These are phyloP conservation scores for Chrysemys picta DNA, from an alignment of 2,113 vertebrate species.

Conservation along the genomic window DNA sequence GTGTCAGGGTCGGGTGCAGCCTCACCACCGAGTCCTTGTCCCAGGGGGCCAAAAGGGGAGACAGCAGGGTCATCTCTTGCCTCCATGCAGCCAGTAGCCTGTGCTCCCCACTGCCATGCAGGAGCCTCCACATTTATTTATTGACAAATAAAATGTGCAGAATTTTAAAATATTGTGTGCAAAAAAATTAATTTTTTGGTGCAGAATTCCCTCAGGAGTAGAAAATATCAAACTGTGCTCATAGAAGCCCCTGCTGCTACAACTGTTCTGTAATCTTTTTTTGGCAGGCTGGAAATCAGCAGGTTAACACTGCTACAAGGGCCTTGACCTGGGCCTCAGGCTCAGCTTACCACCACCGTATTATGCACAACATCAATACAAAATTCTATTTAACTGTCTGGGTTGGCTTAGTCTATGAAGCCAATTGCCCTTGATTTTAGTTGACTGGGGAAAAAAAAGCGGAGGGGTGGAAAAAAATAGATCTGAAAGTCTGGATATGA, in stretches of 20 bases:
- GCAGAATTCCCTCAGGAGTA: neutral
- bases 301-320: neutral
- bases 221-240: neutral
- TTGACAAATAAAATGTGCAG: too few species aligned
- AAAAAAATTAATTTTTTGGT: too few species aligned
- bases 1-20: too few species aligned
- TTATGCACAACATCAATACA: fast-evolving
- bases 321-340: neutral
- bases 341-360: neutral
- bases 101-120: too few species aligned
- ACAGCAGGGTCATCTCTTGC: too few species aligned
- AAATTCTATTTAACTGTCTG: neutral
- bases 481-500: neutral
- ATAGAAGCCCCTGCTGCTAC: neutral
- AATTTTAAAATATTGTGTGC: too few species aligned
- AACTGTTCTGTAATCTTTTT: fast-evolving
- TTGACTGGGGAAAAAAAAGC: neutral
- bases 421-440: neutral
- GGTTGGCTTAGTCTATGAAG: fast-evolving
- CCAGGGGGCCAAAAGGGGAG: too few species aligned
- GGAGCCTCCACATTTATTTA: too few species aligned
- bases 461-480: neutral
- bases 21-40: too few species aligned
- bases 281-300: neutral
- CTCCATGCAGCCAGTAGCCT: too few species aligned